Base-by-base conservation (phyloP, 37 sponge, comb jelly and placozoan genomes). In the Eunapius fragilis region DNA sequence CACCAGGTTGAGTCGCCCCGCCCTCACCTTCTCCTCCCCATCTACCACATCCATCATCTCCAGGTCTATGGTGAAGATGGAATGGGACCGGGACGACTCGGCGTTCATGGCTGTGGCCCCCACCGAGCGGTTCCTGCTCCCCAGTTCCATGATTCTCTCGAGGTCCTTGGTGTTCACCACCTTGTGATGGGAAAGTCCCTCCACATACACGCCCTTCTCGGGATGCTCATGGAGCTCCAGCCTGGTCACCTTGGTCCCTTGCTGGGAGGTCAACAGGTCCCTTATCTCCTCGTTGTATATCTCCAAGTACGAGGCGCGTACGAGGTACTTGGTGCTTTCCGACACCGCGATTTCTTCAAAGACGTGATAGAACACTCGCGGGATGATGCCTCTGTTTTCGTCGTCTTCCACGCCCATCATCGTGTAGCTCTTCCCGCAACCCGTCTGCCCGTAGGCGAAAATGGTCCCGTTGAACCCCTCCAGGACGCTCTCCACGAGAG, bases 391-490 rank as follows among this genome's bases (percentile, higher is more conserved):
- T 74, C 78, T 70, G 85, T 98, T 96, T 25, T 78, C 85, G 2
- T 89, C 72, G 73, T 94, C 94, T 9, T 74, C 70, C 26, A 95
- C 86, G 4, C 99, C 99, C 84, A 93, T 90, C 99, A 98, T 98
- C 12, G 97, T 91, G 89, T 78, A 98, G 37, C 95, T 95, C 67
- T 98, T 98, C 26, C 99, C 99, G 83, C 99, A 96, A 22, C 99
- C 99, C 14, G 99, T 98, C 84, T 98, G 99, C 25, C 99, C 99
- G 70, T 98, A 98, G 7, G 99, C 99, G 89, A 98, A 98, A 45
- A 98, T 93, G 25, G 99, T 96, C 22, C 97, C 95, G 71, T 96
- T 96, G 79, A 86, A 95, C 17, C 99, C 99, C 67, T 98, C 92
- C 36, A 98, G 68, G 2, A 98, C 97, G 32, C 95, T 89, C 35